These are phyloP conservation scores for Hoplostethus mediterraneus DNA, from an alignment of 2,797 vertebrate genomes.

Conservation along the genomic window DNA sequence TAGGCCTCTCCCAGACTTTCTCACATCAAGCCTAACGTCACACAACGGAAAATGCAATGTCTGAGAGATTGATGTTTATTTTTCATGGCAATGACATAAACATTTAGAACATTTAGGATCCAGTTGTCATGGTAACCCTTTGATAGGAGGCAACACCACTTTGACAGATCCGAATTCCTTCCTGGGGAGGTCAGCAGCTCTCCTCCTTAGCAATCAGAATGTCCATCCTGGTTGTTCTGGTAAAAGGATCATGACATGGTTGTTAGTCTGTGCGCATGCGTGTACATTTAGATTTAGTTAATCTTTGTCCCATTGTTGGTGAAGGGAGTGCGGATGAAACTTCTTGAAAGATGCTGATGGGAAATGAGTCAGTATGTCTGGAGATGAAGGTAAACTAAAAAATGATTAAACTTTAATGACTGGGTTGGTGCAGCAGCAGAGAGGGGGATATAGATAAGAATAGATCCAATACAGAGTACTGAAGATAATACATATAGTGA, in stretches of 20 bases:
- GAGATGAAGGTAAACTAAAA: too few species aligned
- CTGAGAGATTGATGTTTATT: constrained; percentile 41
- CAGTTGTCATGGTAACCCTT: neutral
- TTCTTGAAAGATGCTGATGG: neutral
- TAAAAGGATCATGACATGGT: constrained; percentile 17
- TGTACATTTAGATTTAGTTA: neutral
- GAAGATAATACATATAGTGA: too few species aligned
- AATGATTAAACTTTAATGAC: too few species aligned
- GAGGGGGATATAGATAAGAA: too few species aligned
- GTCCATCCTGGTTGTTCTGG: constrained; percentile 70
- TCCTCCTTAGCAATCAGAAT: constrained; percentile 76
- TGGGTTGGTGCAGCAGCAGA: too few species aligned
- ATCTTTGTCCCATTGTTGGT: neutral
- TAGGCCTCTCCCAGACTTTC: too few species aligned
- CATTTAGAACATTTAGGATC: neutral
- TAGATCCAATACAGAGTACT: too few species aligned
- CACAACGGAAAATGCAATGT: neutral
- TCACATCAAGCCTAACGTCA: too few species aligned
- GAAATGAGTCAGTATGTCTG: too few species aligned
- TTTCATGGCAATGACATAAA: constrained; percentile 6
- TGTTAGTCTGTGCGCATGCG: neutral
- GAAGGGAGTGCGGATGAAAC: too few species aligned
- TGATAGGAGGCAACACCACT: too few species aligned
- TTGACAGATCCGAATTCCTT: neutral
- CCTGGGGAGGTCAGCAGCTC: constrained; percentile 63